Conservation (phyloP, 1,140 invertebrate species). For the Triops longicaudatus region DNA sequence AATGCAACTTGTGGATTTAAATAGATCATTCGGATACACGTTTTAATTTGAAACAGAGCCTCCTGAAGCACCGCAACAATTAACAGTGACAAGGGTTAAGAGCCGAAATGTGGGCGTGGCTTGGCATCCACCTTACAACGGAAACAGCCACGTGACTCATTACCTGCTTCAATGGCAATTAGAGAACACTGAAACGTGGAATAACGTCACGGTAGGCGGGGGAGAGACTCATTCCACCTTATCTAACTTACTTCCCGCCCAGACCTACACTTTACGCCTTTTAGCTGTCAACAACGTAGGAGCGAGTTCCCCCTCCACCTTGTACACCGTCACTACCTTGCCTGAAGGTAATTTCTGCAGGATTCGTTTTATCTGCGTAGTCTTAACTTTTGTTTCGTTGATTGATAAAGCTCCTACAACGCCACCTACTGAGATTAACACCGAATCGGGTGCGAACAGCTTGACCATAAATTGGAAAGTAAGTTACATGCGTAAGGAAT, state of each 20-base stretch:
- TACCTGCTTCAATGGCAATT: conserved; percentile 30
- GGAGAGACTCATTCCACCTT: neutral
- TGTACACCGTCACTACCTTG: neutral
- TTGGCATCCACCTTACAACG: conserved; percentile 41
- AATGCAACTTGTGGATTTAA: conserved; percentile 19
- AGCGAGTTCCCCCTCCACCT: neutral
- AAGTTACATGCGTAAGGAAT: conserved; percentile 17
- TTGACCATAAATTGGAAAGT: conserved; percentile 42
- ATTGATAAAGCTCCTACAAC: conserved; percentile 41
- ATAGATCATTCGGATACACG: neutral
- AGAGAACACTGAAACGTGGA: neutral
- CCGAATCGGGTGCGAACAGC: conserved; percentile 38
- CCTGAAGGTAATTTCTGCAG: neutral
- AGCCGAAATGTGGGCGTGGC: conserved; percentile 20
- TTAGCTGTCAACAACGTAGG: conserved; percentile 28
- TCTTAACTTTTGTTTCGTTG: conserved; percentile 35
- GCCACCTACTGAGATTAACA: conserved; percentile 38
- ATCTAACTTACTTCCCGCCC: conserved; percentile 27
- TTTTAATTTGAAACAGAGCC: conserved; percentile 33
- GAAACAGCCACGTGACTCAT: neutral
- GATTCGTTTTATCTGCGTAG: neutral
- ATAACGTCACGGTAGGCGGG: conserved; percentile 9
- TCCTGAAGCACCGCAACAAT: conserved; percentile 35
- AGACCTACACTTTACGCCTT: conserved; percentile 35
- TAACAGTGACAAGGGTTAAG: neutral